Percentiles rank a stretch among this genome's conserved stretches.
Conservation (phyloP, 92 coral and sea anemone species). For the Parazoanthus atlanticus region DNA sequence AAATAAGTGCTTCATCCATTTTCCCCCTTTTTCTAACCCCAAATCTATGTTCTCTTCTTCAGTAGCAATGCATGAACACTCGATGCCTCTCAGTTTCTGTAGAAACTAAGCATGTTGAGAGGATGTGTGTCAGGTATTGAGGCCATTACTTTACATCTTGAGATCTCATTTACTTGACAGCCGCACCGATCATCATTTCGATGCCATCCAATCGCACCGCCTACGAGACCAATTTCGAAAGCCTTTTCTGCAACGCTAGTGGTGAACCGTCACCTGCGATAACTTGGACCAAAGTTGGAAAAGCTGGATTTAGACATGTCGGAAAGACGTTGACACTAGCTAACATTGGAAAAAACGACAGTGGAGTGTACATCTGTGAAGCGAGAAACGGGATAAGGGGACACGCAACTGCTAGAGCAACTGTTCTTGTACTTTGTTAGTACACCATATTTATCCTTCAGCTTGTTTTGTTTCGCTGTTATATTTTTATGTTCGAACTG, state of each 20-base stretch:
- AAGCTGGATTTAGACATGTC: not conserved
- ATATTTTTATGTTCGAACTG: not conserved
- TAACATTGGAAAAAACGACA: not conserved
- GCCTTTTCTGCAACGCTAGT: conserved; percentile 37
- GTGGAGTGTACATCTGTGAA: conserved; percentile 29
- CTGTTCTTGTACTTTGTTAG: conserved; percentile 33
- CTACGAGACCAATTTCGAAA: not conserved
- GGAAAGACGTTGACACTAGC: conserved; percentile 1
- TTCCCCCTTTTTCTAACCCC: too few relatives aligned
- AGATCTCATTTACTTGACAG: conserved; percentile 10
- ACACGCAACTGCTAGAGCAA: not conserved
- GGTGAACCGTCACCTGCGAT: conserved; percentile 8
- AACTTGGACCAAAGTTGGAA: conserved; percentile 23
- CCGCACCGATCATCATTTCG: not conserved
- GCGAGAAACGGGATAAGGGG: conserved; percentile 6
- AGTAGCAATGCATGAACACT: too few relatives aligned
- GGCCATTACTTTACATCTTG: not conserved
- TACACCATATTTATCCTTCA: not conserved
- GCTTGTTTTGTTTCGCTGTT: not conserved
- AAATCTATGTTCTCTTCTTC: too few relatives aligned
- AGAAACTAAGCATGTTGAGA: too few relatives aligned
- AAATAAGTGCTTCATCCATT: too few relatives aligned
- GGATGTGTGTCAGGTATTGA: too few relatives aligned
- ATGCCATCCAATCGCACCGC: conserved; percentile 15
- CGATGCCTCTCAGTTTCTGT: too few relatives aligned